phyloP scores from a whole-genome alignment of 2,113 vertebrate species.

The Thymallus thymallus region DNA sequence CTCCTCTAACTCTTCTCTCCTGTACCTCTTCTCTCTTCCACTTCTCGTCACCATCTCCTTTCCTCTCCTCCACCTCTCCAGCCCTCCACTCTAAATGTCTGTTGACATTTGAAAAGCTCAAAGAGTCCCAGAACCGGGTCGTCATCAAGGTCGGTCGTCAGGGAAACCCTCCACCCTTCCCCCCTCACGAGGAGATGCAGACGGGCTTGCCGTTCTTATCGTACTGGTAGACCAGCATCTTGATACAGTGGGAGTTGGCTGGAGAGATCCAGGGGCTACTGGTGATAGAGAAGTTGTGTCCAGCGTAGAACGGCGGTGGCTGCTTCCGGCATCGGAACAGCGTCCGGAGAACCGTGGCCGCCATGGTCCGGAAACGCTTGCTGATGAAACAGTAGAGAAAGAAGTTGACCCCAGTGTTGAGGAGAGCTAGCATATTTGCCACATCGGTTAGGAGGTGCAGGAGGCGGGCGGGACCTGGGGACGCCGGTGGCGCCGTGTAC shows the following conservation, averaged over 20 bases:
- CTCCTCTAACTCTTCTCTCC: background rate
- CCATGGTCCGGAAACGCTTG: conserved; percentile 93
- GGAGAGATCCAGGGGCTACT: conserved; percentile 98
- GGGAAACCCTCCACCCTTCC: conserved; percentile 29
- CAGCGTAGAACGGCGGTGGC: conserved; percentile 86
- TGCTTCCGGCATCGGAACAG: conserved; percentile 92
- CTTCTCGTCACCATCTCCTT: background rate
- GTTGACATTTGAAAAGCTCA: conserved; percentile 61
- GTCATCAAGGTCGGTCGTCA: conserved; percentile 35
- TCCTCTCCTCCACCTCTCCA: background rate
- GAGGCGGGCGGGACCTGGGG: conserved; percentile 78
- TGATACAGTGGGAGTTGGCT: conserved; percentile 96
- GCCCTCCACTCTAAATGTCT: conserved; percentile 20
- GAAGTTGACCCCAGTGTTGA: conserved; percentile 98
- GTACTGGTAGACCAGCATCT: conserved; percentile 96
- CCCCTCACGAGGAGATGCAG: conserved; percentile 87
- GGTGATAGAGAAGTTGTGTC: conserved; percentile 96
- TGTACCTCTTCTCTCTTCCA: background rate
- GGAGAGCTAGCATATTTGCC: conserved; percentile 92
- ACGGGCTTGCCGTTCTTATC: conserved; percentile 95
- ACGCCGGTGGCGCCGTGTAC: conserved; percentile 82
- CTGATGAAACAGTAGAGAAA: conserved; percentile 99
- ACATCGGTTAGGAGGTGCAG: conserved; percentile 86
- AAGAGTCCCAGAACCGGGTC: conserved; percentile 37
- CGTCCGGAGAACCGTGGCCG: conserved; percentile 84